Base-by-base conservation (phyloP, 2,113 vertebrate species). In the Origma solitaria region DNA sequence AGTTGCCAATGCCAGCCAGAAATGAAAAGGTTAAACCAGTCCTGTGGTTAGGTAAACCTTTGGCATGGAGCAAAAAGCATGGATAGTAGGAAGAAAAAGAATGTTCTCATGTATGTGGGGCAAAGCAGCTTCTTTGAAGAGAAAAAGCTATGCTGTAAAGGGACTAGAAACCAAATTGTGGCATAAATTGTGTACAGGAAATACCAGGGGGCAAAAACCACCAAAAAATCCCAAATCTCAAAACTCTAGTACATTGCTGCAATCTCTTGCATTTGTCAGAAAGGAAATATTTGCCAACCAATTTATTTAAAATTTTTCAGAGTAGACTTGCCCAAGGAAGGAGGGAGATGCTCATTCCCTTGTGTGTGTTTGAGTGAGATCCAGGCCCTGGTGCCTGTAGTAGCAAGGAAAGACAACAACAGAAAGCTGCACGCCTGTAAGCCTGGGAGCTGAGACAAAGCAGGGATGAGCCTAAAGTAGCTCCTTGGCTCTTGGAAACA, bases 101-200 rank as follows among this genome's bases (percentile, higher is more conserved):
- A 5, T 56, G 3, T 81, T 89, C 8, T 70, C 4, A 5, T 23
- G 30, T 70, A 45, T 0, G 0, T 45, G 28, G 19, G n/a, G 20
- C 45, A 81, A 53, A 89, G 23, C 25, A 45, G 11, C 38, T 84
- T 44, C 28, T 53, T 49, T 28, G 37, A 6, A n/a, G n/a, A 69
- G 62, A 76, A 82, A 35, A 70, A 18, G 20, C 30, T 50, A 4
- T 79, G 18, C 62, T 76, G 20, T 76, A 75, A 86, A 69, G 30
- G 27, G n/a, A 30, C 2, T 10, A 19, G 50, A 83, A 81, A 38
- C 16, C 7, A 50, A 14, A 18, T 13, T 45, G 64, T 42, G 27
- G 10, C 24, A 21, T 82, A 54, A 86, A 53, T 25, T 61, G 31
- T 57, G 12, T 53, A 58, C 16, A 31, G 81, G 53, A 69, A 44